Evolutionary conservation across 2,113 vertebrate species (phyloP).

Genomic region (Carollia perspicillata): DNA sequence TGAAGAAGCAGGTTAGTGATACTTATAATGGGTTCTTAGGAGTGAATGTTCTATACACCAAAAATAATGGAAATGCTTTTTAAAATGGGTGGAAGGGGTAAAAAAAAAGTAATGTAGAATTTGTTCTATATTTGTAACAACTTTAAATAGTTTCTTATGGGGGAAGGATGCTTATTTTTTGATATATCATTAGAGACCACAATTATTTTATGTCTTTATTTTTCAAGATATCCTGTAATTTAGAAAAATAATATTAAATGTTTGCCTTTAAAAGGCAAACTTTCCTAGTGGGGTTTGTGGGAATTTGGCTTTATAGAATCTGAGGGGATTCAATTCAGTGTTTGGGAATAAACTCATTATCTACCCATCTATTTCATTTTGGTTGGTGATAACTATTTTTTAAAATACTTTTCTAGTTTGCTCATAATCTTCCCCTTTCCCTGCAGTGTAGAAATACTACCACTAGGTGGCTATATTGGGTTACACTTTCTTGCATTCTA

Average conservation of each 20-base stretch:
- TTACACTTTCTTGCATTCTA: not conserved
- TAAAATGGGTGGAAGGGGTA: not conserved
- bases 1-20: constrained; percentile 94
- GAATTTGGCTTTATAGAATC: not conserved
- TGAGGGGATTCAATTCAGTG: not conserved
- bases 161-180: not conserved
- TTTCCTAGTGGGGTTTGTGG: not conserved
- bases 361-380: not conserved
- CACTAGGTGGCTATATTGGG: constrained; percentile 58
- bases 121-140: constrained; percentile 2
- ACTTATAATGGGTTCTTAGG: not conserved
- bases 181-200: not conserved
- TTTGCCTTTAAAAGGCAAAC: not conserved
- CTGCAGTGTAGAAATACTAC: constrained; percentile 34
- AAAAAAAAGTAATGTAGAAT: not conserved
- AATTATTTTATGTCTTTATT: constrained; percentile 8
- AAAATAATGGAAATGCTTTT: not conserved
- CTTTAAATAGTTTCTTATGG: not conserved
- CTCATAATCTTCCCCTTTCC: not conserved
- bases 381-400: not conserved
- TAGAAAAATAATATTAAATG: not conserved
- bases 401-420: not conserved
- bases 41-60: not conserved
- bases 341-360: not conserved
- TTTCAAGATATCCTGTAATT: not conserved